A percentile compares a stretch with the other conserved stretches of the same genome.
Evolutionary conservation across 2,797 vertebrate genomes (phyloP).

Genomic region (Macropus fuliginosus): DNA sequence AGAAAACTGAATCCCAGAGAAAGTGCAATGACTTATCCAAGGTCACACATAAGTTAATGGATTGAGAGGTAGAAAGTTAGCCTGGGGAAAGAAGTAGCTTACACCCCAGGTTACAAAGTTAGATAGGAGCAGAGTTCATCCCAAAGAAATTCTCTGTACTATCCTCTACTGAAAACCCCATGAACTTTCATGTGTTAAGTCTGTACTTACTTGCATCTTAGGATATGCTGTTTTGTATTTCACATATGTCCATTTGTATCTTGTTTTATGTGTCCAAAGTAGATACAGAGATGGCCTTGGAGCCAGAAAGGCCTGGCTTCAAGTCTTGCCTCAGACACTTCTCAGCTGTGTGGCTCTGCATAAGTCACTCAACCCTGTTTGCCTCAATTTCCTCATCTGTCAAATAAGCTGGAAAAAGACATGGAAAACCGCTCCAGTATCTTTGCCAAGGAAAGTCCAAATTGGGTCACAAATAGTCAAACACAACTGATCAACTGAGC

Average conservation of each 20-base stretch:
- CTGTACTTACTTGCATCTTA: background rate
- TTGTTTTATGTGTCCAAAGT: background rate
- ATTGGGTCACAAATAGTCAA: background rate
- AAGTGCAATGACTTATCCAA: background rate
- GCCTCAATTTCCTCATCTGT: background rate
- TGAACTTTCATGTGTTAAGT: background rate
- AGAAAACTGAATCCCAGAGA: background rate
- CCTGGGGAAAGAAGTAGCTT: too few relatives aligned
- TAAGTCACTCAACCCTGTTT: background rate
- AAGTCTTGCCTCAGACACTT: background rate
- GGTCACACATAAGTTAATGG: background rate
- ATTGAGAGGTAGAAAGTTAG: background rate
- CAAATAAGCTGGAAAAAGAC: background rate
- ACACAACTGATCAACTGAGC: background rate
- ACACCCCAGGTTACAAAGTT: background rate
- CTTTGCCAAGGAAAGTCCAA: background rate
- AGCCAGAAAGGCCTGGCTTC: background rate
- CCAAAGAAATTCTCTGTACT: background rate
- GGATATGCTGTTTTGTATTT: background rate
- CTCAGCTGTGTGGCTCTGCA: background rate
- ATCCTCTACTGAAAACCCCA: background rate
- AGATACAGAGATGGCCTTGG: background rate
- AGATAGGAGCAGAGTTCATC: background rate
- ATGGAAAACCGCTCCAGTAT: background rate
- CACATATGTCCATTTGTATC: background rate